Percentiles rank a stretch among this genome's conserved stretches.
phyloP scores from a whole-genome alignment of 2,888 invertebrate species.

The Phyllotreta cruciferae region DNA sequence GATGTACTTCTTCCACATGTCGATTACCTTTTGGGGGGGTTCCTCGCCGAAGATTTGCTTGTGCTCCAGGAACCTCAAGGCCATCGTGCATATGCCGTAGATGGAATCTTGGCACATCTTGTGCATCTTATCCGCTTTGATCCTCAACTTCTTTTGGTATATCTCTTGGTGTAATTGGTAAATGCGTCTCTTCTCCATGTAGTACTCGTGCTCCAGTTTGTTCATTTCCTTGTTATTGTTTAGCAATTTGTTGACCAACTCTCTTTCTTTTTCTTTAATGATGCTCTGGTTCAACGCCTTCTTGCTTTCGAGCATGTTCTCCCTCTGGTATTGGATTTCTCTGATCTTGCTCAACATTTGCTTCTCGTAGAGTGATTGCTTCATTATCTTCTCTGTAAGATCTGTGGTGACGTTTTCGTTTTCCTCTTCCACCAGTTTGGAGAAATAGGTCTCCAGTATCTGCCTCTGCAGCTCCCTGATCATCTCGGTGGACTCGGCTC shows the following conservation, averaged over 20 bases:
- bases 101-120: constrained; percentile 64
- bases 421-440: constrained; percentile 63
- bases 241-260: constrained; percentile 55
- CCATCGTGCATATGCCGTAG: constrained; percentile 65
- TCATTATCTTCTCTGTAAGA: constrained; percentile 66
- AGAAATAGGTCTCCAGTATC: constrained; percentile 64
- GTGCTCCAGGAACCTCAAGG: constrained; percentile 64
- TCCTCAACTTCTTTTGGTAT: constrained; percentile 64
- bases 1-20: constrained; percentile 65
- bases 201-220: constrained; percentile 50
- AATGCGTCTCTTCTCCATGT: constrained; percentile 52
- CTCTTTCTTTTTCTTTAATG: constrained; percentile 61
- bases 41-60: constrained; percentile 56
- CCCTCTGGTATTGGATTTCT: constrained; percentile 67
- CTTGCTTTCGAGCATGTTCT: constrained; percentile 65
- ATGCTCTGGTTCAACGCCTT: constrained; percentile 63
- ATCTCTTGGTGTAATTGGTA: constrained; percentile 61
- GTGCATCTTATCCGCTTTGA: constrained; percentile 61
- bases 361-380: constrained; percentile 71
- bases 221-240: constrained; percentile 41
- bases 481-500: constrained; percentile 51
- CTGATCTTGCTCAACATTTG: constrained; percentile 70
- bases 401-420: constrained; percentile 63
- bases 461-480: constrained; percentile 60
- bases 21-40: constrained; percentile 61